Base-by-base conservation (phyloP, 2,113 vertebrate species). In the Nerophis ophidion region DNA sequence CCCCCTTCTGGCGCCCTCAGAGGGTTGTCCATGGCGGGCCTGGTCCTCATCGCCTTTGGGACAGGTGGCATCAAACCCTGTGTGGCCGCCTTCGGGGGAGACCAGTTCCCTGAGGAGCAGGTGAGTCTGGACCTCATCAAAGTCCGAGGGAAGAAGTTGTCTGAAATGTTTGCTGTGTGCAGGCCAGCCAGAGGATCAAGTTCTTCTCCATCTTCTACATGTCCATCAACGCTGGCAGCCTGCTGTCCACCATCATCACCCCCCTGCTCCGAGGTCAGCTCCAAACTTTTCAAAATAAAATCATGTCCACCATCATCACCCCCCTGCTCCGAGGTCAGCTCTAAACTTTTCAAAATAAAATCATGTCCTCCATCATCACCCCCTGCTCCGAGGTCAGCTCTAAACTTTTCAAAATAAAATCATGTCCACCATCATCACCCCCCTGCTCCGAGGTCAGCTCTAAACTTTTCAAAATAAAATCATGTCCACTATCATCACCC, bases 151-250 rank as follows among this genome's bases (percentile, higher is more conserved):
- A 14, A 45, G 5, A 40, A 40, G 38, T 42, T 38, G 16, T 38
- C 26, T 26, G 26, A 26, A 1, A 26, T 47, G 3, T 33, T 4
- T 26, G 3, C 4, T 15, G 14, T 47, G 56, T 33, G 13, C 84
- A 99, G 97, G 73, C 50, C n/a, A 81, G 84, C 0, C 93, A 98
- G 77, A 90, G 95, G 78, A 92, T 87, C 79, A 96, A 92, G 70
- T 99, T 97, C 87, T 99, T 99, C 89, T 99, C 97, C 55, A 92
- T 98, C 73, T 99, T 99, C 91, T 99, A 99, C 84, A 92, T 99
- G 86, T 89, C 96, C 13, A 97, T 99, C 86, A 99, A 99, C 54
- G 93, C 93, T 60, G 97, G 96, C 61, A 97, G 96, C 71, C 88
- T 99, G 81, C 76, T 99, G 86, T 99, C 97, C 0, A 98, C 93